These are phyloP conservation scores for Miltochrista miniata DNA, from an alignment of 2,888 invertebrate species.

Conservation along the genomic window DNA sequence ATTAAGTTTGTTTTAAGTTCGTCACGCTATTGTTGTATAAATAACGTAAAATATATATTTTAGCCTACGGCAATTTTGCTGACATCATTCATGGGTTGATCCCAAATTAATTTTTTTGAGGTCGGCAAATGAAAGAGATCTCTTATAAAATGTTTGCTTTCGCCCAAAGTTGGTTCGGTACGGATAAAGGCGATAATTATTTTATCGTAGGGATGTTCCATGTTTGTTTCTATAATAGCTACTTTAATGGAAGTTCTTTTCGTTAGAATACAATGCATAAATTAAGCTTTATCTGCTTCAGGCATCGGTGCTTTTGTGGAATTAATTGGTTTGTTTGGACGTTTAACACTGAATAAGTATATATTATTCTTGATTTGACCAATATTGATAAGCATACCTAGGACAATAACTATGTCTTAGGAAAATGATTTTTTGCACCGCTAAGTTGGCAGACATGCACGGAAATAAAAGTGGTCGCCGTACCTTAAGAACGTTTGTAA, in stretches of 20 bases:
- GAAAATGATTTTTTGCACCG: too few species aligned
- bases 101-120: conserved; percentile 66
- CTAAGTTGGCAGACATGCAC: too few species aligned
- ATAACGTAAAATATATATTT: conserved; percentile 56
- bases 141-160: conserved; percentile 44
- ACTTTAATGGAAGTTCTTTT: conserved; percentile 74
- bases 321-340: conserved; percentile 26
- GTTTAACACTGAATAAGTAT: conserved; percentile 9
- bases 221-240: conserved; percentile 83
- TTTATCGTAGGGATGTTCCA: conserved; percentile 76
- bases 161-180: conserved; percentile 45
- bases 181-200: conserved; percentile 81
- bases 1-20: conserved; percentile 77
- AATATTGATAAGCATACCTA: neutral
- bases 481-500: too few species aligned
- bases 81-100: conserved; percentile 71
- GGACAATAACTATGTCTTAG: too few species aligned
- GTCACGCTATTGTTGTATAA: conserved; percentile 69
- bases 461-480: too few species aligned
- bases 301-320: conserved; percentile 41
- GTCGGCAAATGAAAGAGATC: conserved; percentile 58
- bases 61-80: conserved; percentile 62
- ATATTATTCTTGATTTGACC: neutral
- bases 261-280: conserved; percentile 62
- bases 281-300: conserved; percentile 61